Evolutionary conservation across 2,888 invertebrate species (phyloP).

Genomic region (Geotrupes spiniger): DNA sequence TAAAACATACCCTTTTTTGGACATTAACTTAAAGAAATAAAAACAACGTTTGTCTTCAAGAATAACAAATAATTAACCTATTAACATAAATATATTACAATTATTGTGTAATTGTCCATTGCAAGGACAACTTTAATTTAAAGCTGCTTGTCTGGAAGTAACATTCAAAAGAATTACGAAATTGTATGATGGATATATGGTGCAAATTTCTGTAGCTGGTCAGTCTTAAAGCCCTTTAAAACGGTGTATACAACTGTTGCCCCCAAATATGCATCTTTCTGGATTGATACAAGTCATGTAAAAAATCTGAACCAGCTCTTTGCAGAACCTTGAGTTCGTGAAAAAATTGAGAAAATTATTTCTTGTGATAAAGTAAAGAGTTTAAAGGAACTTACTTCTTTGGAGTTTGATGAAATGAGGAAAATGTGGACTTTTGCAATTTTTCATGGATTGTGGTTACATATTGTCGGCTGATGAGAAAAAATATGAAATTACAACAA

Average conservation of each 20-base stretch:
- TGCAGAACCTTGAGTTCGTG: constrained; percentile 12
- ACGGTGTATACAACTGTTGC: not conserved
- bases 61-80: no score
- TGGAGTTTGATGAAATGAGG: constrained; percentile 12
- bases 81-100: no score
- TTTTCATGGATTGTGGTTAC: constrained; percentile 24
- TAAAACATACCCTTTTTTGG: no score
- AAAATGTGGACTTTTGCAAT: constrained; percentile 15
- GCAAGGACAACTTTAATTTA: no score
- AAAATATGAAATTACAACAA: constrained; percentile 20
- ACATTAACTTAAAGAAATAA: no score
- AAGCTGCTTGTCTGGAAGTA: constrained; percentile 22
- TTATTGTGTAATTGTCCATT: no score
- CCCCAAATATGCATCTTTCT: constrained; percentile 13
- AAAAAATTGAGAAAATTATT: constrained; percentile 12
- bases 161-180: constrained; percentile 18
- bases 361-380: constrained; percentile 11
- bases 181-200: constrained; percentile 21
- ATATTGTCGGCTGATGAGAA: constrained; percentile 22
- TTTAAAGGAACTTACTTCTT: constrained; percentile 13
- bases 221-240: constrained; percentile 11
- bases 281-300: constrained; percentile 15
- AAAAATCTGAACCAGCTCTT: constrained; percentile 9
- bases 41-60: no score
- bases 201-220: constrained; percentile 13